Percentiles rank a stretch among this genome's conserved stretches.
phyloP scores from a whole-genome alignment of 2,113 vertebrate species.

The Anolis carolinensis region DNA sequence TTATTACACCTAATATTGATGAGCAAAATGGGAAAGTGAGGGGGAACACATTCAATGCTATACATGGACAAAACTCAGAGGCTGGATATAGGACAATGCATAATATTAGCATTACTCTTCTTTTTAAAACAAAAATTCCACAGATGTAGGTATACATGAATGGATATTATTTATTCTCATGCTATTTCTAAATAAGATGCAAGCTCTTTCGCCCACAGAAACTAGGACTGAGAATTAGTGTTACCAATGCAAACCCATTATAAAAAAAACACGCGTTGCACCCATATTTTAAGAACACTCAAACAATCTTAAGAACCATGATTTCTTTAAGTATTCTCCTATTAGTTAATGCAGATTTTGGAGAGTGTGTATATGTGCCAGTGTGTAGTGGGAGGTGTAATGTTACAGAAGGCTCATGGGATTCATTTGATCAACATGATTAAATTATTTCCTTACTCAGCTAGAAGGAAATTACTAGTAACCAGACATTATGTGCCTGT shows the following conservation, averaged over 20 bases:
- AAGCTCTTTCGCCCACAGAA: neutral
- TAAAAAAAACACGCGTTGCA: slow-evolving; percentile 59
- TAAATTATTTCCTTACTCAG: slow-evolving; percentile 95
- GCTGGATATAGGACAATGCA: slow-evolving; percentile 35
- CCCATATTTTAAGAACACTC: slow-evolving; percentile 66
- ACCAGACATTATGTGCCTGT: slow-evolving; percentile 90
- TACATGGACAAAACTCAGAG: slow-evolving; percentile 38
- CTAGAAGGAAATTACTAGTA: slow-evolving; percentile 93
- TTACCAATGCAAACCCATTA: slow-evolving; percentile 58
- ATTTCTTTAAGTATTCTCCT: slow-evolving; percentile 79
- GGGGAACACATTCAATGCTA: slow-evolving; percentile 51
- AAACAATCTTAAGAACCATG: slow-evolving; percentile 66
- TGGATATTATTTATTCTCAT: slow-evolving; percentile 25
- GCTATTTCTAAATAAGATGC: slow-evolving; percentile 26
- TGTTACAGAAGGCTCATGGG: slow-evolving; percentile 84
- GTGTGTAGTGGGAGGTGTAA: slow-evolving; percentile 72
- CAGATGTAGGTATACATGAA: neutral
- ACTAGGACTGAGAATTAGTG: slow-evolving; percentile 41
- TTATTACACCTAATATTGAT: slow-evolving; percentile 42
- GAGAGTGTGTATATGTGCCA: accelerated
- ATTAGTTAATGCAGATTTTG: slow-evolving; percentile 81
- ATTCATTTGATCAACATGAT: slow-evolving; percentile 90
- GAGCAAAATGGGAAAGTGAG: neutral
- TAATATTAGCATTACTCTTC: slow-evolving; percentile 13
- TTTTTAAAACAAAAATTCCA: neutral